phyloP scores from a whole-genome alignment of 2,797 vertebrate genomes.

The Urophycis tenuis region DNA sequence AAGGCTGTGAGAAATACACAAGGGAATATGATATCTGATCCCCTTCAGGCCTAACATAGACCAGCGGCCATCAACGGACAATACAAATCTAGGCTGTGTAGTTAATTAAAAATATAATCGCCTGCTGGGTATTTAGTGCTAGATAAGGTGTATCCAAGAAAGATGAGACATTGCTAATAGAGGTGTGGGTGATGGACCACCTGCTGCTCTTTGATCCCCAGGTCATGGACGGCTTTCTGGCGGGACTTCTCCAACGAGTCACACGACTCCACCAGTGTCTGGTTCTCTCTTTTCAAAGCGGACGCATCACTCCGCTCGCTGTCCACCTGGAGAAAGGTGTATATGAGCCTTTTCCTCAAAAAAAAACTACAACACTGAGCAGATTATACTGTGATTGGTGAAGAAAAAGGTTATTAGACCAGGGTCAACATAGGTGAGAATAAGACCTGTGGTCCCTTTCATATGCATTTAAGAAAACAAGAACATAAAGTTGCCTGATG shows the following conservation, averaged over 20 bases:
- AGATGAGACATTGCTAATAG: not conserved
- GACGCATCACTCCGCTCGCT: conserved; percentile 79
- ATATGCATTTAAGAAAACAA: not conserved
- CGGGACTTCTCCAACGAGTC: conserved; percentile 81
- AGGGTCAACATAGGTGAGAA: too few relatives aligned
- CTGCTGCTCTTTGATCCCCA: conserved; percentile 89
- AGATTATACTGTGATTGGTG: not conserved
- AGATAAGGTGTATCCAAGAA: not conserved
- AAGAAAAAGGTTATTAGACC: too few relatives aligned
- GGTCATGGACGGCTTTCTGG: conserved; percentile 81
- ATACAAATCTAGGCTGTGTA: not conserved
- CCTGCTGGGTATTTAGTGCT: too few relatives aligned
- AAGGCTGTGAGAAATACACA: not conserved
- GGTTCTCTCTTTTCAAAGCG: conserved; percentile 84
- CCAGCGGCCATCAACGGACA: not conserved
- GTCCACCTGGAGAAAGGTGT: conserved; percentile 72
- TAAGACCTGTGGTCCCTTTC: not conserved
- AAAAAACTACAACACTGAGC: not conserved
- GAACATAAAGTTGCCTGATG: not conserved
- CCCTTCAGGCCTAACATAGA: not conserved
- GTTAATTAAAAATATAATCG: not conserved
- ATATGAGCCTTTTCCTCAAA: not conserved
- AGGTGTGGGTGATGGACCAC: conserved; percentile 44
- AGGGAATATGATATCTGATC: not conserved
- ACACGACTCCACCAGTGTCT: conserved; percentile 82